Evolutionary conservation across 2,797 vertebrate species (phyloP).

Genomic region (Pempheris klunzingeri): DNA sequence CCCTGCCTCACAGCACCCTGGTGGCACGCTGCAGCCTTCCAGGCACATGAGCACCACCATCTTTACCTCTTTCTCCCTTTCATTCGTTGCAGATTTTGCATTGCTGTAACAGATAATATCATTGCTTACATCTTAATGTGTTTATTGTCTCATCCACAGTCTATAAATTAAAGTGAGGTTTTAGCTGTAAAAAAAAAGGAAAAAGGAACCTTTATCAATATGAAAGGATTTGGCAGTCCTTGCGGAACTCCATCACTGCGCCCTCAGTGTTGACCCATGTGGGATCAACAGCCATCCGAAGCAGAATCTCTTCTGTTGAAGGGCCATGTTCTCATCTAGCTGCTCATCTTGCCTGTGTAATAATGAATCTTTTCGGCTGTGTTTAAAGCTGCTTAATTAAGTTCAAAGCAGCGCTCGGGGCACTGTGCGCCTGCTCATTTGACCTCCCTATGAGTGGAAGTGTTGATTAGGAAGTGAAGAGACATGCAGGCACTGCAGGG

Average conservation of each 20-base stretch:
- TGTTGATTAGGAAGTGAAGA: conserved; percentile 86
- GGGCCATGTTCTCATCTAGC: conserved; percentile 71
- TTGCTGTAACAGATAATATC: neutral
- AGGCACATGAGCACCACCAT: conserved; percentile 54
- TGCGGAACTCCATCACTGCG: conserved; percentile 35
- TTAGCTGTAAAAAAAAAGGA: neutral
- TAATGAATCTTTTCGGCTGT: conserved; percentile 86
- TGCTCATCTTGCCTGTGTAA: conserved; percentile 81
- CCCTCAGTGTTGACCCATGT: conserved; percentile 57
- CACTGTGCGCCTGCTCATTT: conserved; percentile 77
- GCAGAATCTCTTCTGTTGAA: conserved; percentile 59
- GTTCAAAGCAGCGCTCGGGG: conserved; percentile 85
- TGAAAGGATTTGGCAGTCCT: conserved; percentile 55
- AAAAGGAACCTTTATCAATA: conserved; percentile 40
- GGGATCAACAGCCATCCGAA: conserved; percentile 67
- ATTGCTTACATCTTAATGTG: conserved; percentile 8
- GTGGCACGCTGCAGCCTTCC: conserved; percentile 69
- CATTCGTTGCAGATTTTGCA: neutral
- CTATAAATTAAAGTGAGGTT: neutral
- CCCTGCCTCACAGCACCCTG: conserved; percentile 75
- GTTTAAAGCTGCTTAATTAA: conserved; percentile 89
- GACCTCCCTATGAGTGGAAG: conserved; percentile 84
- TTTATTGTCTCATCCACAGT: neutral
- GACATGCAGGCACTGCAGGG: conserved; percentile 78
- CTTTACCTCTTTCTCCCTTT: conserved; percentile 32